Evolutionary conservation across 2,888 invertebrate genomes (phyloP), one percentile per base, ranked within the genome.

Genomic region (Marronus borbonicus): DNA sequence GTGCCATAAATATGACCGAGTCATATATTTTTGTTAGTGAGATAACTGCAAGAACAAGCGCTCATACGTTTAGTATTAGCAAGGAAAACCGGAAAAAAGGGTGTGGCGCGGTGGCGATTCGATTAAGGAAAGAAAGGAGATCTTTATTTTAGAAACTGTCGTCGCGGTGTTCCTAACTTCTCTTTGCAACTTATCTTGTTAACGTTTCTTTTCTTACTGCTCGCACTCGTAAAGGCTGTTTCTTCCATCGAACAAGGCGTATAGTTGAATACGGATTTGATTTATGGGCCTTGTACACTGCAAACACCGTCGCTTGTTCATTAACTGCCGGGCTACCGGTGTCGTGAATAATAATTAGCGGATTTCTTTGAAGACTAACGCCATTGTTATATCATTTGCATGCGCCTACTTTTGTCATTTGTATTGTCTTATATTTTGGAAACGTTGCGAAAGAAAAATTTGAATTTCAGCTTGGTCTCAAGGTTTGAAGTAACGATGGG

Each of bases 11-110:
- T 88, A 87, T 87, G 86, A 81, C 84, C 81, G 80, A 81, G 83
- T 84, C 83, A 85, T 85, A 87, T 87, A 88, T 86, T 86, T 87
- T 86, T 85, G 86, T 86, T 86, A 85, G 85, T 83, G 80, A 86
- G 86, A 86, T 85, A 85, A 85, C 84, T 81, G 82, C 81, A 84
- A 85, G 39, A 58, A 58, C 39, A 39, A 24, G 28, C 55, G 60
- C 49, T 44, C 72, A 84, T 86, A 83, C 85, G 81, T 79, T 84
- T 83, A 70, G 70, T 36, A 58, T 58, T 58, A 58, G 55, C 20
- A 28, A 20, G 36, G 55, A 70, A 12, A 60, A 60, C 44, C 44
- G 44, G 44, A 60, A 74, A 70, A 49, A 44, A 24, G 44, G 60
- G 83, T 83, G 83, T 84, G 60, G 83, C 83, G 83, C 84, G 82